A percentile compares a stretch with the other conserved stretches of the same genome.
These are phyloP conservation scores for Amia ocellicauda DNA, from an alignment of 2,113 vertebrate species.

Conservation along the genomic window DNA sequence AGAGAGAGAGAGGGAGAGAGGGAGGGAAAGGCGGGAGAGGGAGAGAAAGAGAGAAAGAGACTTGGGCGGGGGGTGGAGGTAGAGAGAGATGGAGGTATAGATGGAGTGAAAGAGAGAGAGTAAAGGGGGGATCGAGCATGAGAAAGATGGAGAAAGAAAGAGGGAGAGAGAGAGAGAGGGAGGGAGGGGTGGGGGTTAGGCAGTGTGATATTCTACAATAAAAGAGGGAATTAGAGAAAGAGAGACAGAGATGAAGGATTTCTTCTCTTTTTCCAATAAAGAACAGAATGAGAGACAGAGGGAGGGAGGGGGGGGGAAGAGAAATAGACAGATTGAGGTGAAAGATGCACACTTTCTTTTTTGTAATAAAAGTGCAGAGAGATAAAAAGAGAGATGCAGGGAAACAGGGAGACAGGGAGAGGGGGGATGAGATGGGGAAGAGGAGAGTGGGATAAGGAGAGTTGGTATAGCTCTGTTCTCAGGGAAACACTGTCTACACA, in stretches of 20 bases:
- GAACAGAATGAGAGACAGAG: slow-evolving; percentile 57
- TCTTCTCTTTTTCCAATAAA: slow-evolving; percentile 68
- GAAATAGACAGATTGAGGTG: slow-evolving; percentile 42
- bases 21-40: slow-evolving; percentile 44
- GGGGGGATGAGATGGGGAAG: slow-evolving; percentile 11
- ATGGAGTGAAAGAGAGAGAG: slow-evolving; percentile 5
- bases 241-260: slow-evolving; percentile 67
- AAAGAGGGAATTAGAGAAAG: slow-evolving; percentile 46
- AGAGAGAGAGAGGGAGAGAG: slow-evolving; percentile 29
- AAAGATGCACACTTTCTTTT: slow-evolving; percentile 24
- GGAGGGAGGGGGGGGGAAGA: slow-evolving; percentile 36
- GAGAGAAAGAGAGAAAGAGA: not conserved
- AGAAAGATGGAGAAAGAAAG: not conserved
- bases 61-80: slow-evolving; percentile 17
- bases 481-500: no score
- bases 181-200: not conserved
- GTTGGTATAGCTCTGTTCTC: no score
- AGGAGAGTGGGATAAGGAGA: slow-evolving; percentile 36
- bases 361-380: slow-evolving; percentile 18
- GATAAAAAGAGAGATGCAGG: slow-evolving; percentile 11
- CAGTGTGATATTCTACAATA: slow-evolving; percentile 35
- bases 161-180: slow-evolving; percentile 10
- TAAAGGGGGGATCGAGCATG: not conserved
- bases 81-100: not conserved
- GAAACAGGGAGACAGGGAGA: slow-evolving; percentile 19